phyloP scores from a whole-genome alignment of 2,888 invertebrate species.

The Tetanocera ferruginea region DNA sequence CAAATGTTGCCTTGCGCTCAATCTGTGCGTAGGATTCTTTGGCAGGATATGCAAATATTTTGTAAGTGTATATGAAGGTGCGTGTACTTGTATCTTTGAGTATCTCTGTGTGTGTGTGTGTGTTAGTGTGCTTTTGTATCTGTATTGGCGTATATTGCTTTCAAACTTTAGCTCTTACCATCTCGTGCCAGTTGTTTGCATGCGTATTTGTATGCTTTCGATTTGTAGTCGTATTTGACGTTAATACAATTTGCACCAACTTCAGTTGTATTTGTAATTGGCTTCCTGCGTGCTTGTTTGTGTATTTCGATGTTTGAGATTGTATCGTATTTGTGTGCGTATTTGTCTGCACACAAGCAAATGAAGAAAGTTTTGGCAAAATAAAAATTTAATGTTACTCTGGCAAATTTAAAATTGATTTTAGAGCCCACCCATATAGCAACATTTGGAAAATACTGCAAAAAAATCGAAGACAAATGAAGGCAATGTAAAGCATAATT shows the following conservation, averaged over 20 bases:
- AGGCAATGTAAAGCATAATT: too few species aligned
- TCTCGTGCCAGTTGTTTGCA: neutral
- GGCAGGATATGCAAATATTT: conserved; percentile 31
- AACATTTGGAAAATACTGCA: too few species aligned
- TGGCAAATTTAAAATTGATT: too few species aligned
- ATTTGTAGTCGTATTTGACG: neutral
- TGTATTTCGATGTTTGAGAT: neutral
- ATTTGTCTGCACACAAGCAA: neutral
- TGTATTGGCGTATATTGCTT: neutral
- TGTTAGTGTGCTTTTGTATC: neutral
- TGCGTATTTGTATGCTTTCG: neutral
- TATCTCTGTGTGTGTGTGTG: neutral
- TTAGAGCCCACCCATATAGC: too few species aligned
- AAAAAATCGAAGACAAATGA: too few species aligned
- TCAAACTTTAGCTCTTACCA: too few species aligned
- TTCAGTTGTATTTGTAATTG: conserved; percentile 1
- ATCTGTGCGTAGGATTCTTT: neutral
- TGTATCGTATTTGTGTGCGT: neutral
- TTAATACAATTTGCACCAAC: conserved; percentile 6
- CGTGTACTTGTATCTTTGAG: neutral
- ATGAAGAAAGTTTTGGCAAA: neutral
- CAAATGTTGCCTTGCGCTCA: neutral
- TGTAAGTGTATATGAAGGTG: conserved; percentile 2
- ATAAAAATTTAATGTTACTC: too few species aligned
- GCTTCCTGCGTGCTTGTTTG: neutral